Conservation (phyloP, 2,888 invertebrate species). For the Synergus itoensis region DNA sequence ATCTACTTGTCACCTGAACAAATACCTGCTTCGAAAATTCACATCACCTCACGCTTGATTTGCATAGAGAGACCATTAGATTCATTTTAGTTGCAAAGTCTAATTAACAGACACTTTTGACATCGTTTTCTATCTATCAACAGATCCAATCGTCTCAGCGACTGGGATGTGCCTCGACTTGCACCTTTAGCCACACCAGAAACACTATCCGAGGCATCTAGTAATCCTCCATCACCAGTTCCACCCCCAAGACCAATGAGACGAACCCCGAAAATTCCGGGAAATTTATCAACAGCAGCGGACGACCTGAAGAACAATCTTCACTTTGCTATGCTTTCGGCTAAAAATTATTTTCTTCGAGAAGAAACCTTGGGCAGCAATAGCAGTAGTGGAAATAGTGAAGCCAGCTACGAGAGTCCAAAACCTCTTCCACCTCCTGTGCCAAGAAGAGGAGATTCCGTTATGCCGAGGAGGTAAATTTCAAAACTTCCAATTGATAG, state of each 20-base stretch:
- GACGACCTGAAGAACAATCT: slow-evolving; percentile 81
- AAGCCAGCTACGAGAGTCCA: slow-evolving; percentile 73
- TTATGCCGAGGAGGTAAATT: slow-evolving; percentile 66
- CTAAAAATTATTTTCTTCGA: slow-evolving; percentile 72
- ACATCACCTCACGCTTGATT: slow-evolving; percentile 19
- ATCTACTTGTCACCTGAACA: not conserved
- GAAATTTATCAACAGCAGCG: slow-evolving; percentile 83
- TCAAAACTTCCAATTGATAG: not conserved
- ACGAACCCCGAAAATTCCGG: slow-evolving; percentile 83
- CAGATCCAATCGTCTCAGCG: slow-evolving; percentile 9
- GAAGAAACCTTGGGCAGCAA: slow-evolving; percentile 68
- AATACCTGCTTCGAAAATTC: not conserved
- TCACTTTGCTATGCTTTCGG: slow-evolving; percentile 75
- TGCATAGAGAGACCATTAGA: not conserved
- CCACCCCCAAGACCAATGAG: slow-evolving; percentile 82
- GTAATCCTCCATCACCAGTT: slow-evolving; percentile 84
- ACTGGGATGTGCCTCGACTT: slow-evolving; percentile 71
- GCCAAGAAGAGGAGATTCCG: slow-evolving; percentile 73
- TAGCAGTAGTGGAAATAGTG: slow-evolving; percentile 73
- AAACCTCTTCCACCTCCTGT: slow-evolving; percentile 73
- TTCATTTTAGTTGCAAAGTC: not conserved
- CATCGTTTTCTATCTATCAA: not conserved
- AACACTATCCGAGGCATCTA: slow-evolving; percentile 89
- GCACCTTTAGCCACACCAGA: slow-evolving; percentile 92
- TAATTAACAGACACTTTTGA: not conserved